Evolutionary conservation across 2,113 vertebrate genomes (phyloP).

Genomic region (Kryptolebias marmoratus): DNA sequence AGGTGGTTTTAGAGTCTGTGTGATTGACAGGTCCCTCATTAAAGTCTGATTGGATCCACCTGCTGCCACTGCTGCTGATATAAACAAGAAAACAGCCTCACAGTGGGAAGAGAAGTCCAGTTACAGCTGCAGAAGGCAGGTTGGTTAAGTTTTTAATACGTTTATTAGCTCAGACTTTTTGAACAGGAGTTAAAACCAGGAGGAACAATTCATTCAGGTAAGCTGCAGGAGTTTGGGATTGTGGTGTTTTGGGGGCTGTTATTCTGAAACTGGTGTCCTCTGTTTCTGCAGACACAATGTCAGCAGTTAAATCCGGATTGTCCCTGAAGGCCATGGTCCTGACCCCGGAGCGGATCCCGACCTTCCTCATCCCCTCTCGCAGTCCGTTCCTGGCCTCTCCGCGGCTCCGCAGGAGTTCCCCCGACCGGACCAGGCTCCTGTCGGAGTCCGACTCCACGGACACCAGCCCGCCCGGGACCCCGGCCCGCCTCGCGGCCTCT

Average conservation of each 20-base stretch:
- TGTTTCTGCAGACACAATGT: slow-evolving; percentile 8
- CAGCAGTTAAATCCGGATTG: background rate
- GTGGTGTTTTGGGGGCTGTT: too few species aligned
- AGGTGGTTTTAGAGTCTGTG: background rate
- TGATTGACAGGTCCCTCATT: background rate
- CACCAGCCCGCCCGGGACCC: fast-evolving
- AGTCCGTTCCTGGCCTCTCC: slow-evolving; percentile 11
- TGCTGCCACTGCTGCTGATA: slow-evolving; percentile 19
- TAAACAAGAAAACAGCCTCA: background rate
- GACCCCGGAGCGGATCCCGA: slow-evolving; percentile 72
- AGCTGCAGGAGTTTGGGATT: too few species aligned
- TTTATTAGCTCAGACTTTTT: too few species aligned
- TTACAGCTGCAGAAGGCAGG: too few species aligned
- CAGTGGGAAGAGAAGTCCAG: background rate
- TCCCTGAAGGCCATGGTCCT: slow-evolving; percentile 53
- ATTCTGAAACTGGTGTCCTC: too few species aligned
- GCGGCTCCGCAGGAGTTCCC: background rate
- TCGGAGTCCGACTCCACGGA: background rate
- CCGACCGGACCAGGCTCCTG: slow-evolving; percentile 35
- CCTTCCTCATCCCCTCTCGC: slow-evolving; percentile 61
- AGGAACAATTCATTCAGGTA: too few species aligned
- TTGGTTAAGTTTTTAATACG: too few species aligned
- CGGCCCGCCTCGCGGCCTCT: background rate
- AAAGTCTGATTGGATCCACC: slow-evolving; percentile 31
- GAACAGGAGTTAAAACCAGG: too few species aligned